Evolutionary conservation across 1,140 invertebrate genomes (phyloP).

Genomic region (Lepeophtheirus salmonis): DNA sequence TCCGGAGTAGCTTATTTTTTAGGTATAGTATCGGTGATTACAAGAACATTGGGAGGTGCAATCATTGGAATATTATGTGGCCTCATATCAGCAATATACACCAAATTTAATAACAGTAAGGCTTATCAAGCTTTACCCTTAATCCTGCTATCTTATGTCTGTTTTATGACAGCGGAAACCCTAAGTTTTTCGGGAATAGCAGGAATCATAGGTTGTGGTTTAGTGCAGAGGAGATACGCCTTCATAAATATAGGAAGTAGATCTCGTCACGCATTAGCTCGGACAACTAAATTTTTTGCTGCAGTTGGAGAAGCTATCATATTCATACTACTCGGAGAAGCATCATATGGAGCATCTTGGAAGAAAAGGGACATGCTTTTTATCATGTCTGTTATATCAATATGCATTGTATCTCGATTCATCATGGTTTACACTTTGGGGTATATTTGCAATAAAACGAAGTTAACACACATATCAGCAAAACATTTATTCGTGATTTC

Average conservation of each 20-base stretch:
- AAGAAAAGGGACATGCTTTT: neutral
- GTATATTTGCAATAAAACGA: conserved; percentile 25
- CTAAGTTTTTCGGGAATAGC: conserved; percentile 39
- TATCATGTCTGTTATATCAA: neutral
- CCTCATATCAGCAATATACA: conserved; percentile 35
- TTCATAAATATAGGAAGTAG: conserved; percentile 36
- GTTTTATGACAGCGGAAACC: conserved; percentile 38
- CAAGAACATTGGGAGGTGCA: conserved; percentile 33
- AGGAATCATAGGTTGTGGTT: conserved; percentile 35
- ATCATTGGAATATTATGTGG: conserved; percentile 36
- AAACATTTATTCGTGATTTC: conserved; percentile 36
- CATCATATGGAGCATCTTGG: conserved; percentile 24
- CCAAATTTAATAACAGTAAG: conserved; percentile 35
- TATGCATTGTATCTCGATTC: conserved; percentile 26
- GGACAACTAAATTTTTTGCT: conserved; percentile 36
- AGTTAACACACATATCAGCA: conserved; percentile 27
- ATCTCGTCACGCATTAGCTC: conserved; percentile 35
- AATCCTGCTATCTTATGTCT: conserved; percentile 37
- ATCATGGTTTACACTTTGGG: conserved; percentile 22
- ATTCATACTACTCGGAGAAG: conserved; percentile 40
- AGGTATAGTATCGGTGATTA: conserved; percentile 35
- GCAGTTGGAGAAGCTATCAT: conserved; percentile 38
- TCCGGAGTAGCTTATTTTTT: conserved; percentile 24
- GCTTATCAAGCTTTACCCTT: conserved; percentile 40
- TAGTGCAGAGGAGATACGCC: conserved; percentile 38